phyloP scores from a whole-genome alignment of 30 jellyfish, hydroid and myxozoan species.

The Morbakka virulenta region DNA sequence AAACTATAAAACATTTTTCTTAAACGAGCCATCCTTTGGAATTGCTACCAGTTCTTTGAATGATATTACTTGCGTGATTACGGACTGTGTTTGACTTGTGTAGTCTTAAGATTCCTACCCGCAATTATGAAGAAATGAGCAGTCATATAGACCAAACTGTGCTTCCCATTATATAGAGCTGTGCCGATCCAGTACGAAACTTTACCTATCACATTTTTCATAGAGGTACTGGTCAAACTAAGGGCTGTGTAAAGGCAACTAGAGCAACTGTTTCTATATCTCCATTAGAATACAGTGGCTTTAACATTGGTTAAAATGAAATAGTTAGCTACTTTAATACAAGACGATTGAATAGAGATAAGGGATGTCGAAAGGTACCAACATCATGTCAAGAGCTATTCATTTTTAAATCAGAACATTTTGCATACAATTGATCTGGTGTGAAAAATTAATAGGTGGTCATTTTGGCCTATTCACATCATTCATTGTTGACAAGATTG shows the following conservation, averaged over 20 bases:
- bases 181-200: conserved; percentile 8
- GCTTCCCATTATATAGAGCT: neutral
- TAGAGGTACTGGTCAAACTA: conserved; percentile 16
- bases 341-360: conserved; percentile 28
- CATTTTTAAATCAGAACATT: neutral
- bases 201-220: neutral
- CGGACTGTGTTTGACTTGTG: conserved; percentile 44
- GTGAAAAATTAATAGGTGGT: conserved; percentile 50
- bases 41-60: neutral
- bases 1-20: conserved; percentile 10
- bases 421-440: conserved; percentile 11
- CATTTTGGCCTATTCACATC: conserved; percentile 16
- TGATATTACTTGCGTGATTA: conserved; percentile 46
- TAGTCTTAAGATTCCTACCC: conserved; percentile 30
- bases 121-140: conserved; percentile 29
- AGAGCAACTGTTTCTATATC: conserved; percentile 12
- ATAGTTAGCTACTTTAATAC: conserved; percentile 14
- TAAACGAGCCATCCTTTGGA: neutral
- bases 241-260: conserved; percentile 21
- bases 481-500: conserved; percentile 9
- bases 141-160: conserved; percentile 5
- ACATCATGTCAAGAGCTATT: conserved; percentile 26
- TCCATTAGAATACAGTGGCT: conserved; percentile 12
- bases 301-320: neutral
- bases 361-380: conserved; percentile 10